A percentile compares a stretch with the other conserved stretches of the same genome.
These are phyloP conservation scores for Lepidotrigona ventralis DNA, from an alignment of 1,140 invertebrate species.

Conservation along the genomic window DNA sequence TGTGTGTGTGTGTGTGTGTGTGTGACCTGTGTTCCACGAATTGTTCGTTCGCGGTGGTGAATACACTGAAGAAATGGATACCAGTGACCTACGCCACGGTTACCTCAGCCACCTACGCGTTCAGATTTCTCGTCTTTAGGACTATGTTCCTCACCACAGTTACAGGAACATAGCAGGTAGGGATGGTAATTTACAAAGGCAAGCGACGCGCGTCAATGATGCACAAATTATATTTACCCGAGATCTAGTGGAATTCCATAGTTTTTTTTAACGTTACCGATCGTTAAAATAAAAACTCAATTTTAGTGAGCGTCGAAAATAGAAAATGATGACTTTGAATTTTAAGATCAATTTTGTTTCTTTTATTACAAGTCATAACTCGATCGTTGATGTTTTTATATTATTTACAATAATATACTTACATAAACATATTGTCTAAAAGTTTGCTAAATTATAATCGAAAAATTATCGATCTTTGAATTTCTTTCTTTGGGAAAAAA, in stretches of 20 bases:
- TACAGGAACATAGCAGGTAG: slow-evolving; percentile 50
- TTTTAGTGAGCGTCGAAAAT: neutral
- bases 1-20: neutral
- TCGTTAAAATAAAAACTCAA: neutral
- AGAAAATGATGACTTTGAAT: neutral
- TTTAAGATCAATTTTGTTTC: no score
- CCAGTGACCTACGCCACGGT: slow-evolving; percentile 21
- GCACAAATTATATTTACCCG: neutral
- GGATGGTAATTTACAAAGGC: slow-evolving; percentile 59
- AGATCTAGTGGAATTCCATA: slow-evolving; percentile 5
- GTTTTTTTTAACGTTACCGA: slow-evolving; percentile 15
- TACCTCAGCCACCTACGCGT: slow-evolving; percentile 43
- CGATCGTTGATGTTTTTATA: no score
- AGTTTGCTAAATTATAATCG: no score
- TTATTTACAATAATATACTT: no score
- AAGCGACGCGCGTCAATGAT: slow-evolving; percentile 1
- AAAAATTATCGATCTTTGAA: no score
- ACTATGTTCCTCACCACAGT: slow-evolving; percentile 24
- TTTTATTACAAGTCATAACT: no score
- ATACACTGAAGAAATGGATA: no score
- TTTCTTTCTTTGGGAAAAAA: no score
- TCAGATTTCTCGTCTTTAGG: slow-evolving; percentile 15
- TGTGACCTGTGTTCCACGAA: slow-evolving; percentile 4
- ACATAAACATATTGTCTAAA: no score
- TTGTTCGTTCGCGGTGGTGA: neutral